Evolutionary conservation across 2,113 vertebrate species (phyloP).

Genomic region (Balaenoptera acutorostrata): DNA sequence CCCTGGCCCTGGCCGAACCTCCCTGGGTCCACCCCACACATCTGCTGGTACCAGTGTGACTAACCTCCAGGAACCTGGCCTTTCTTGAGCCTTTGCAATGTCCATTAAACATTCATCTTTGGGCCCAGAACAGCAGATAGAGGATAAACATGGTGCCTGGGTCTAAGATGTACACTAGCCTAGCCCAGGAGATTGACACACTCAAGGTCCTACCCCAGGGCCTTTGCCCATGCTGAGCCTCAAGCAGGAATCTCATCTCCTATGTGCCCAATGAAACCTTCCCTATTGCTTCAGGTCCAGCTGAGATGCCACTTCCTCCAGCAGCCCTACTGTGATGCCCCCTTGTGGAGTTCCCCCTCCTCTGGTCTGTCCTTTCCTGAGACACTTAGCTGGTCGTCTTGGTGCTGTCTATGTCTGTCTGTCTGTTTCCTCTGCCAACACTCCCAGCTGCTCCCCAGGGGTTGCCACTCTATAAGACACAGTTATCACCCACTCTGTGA

Average conservation of each 20-base stretch:
- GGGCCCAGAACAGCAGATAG: not conserved
- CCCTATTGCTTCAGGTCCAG: not conserved
- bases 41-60: not conserved
- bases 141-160: fast-evolving
- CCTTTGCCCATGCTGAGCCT: not conserved
- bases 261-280: not conserved
- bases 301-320: not conserved
- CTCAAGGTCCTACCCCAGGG: not conserved
- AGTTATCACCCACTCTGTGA: not conserved
- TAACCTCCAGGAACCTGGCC: not conserved
- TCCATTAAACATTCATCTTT: not conserved
- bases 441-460: no score
- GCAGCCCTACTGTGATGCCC: not conserved
- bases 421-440: not conserved
- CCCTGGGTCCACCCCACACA: not conserved
- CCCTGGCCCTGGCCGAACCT: not conserved
- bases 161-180: not conserved
- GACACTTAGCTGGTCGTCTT: not conserved
- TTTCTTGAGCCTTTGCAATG: not conserved
- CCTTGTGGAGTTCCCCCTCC: not conserved
- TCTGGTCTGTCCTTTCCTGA: not conserved
- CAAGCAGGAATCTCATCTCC: not conserved
- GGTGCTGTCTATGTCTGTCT: not conserved
- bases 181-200: no score
- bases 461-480: no score